Evolutionary conservation across 2,888 invertebrate species (phyloP).

Genomic region (Drosophila kuntzei): DNA sequence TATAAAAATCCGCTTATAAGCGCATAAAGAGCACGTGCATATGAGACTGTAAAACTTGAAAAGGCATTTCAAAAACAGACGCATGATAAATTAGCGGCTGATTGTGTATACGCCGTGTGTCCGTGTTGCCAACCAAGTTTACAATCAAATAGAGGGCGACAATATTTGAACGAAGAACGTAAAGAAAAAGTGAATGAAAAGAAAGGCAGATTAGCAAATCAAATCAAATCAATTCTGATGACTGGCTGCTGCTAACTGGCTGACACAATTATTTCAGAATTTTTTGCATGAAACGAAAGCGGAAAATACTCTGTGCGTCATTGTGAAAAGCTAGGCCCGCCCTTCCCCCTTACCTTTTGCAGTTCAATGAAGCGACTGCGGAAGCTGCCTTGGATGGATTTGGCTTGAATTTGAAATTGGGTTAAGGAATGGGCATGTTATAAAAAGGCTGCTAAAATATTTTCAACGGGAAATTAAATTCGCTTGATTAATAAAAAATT

Average conservation of each 20-base stretch:
- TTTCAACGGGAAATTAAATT: conserved; percentile 66
- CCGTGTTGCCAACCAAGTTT: conserved; percentile 18
- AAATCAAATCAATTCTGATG: conserved; percentile 68
- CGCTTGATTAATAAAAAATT: conserved; percentile 63
- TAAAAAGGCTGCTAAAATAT: conserved; percentile 38
- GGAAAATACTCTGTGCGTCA: conserved; percentile 38
- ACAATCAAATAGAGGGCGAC: conserved; percentile 35
- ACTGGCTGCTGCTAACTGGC: conserved; percentile 58
- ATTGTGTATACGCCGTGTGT: conserved; percentile 42
- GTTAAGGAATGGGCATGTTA: conserved; percentile 15
- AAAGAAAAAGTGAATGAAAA: conserved; percentile 22
- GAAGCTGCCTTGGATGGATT: conserved; percentile 9
- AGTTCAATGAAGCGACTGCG: conserved; percentile 50
- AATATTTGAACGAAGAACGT: conserved; percentile 16
- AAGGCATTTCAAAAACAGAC: conserved; percentile 32
- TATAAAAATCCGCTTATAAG: neutral
- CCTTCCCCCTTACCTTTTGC: conserved; percentile 24
- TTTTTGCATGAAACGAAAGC: conserved; percentile 34
- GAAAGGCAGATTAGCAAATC: conserved; percentile 68
- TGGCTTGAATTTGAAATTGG: conserved; percentile 1
- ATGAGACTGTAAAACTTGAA: neutral
- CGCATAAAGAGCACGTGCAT: conserved; percentile 4
- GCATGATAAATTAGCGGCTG: conserved; percentile 31
- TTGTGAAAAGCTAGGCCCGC: conserved; percentile 51
- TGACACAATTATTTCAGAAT: conserved; percentile 50